Evolutionary conservation across 2,888 invertebrate species (phyloP), one percentile per base, ranked within the genome.

Genomic region (Orchesellides sinensis): DNA sequence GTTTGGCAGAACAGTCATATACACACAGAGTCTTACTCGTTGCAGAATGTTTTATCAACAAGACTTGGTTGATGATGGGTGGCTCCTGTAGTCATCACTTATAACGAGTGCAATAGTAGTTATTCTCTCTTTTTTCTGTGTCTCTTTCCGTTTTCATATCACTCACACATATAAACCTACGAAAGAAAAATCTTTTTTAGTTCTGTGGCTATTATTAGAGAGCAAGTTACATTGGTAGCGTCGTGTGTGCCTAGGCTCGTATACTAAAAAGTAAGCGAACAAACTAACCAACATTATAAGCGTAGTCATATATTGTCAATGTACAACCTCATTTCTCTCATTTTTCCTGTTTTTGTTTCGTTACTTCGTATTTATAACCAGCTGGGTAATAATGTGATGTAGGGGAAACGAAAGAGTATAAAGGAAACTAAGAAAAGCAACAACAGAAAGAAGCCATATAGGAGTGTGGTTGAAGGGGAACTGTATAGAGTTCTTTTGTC

Each of bases 1-100:
- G n/a, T n/a, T n/a, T n/a, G n/a, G n/a, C n/a, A n/a, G n/a, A n/a
- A n/a, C n/a, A n/a, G n/a, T n/a, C n/a, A n/a, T n/a, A n/a, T n/a
- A n/a, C n/a, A n/a, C n/a, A n/a, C n/a, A n/a, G n/a, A n/a, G n/a
- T n/a, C n/a, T n/a, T n/a, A 45, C 72, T 61, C 45, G 47, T 52
- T 69, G 61, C 35, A 72, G 56, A 25, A 56, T 70, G 35, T 49
- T 49, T 8, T 21, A 17, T 35, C 25, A 54, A 29, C 69, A 56
- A 52, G 68, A 54, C 69, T 17, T 35, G 35, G 14, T 12, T 66
- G 27, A 4, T n/a, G n/a, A 47, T 66, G 66, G 32, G 47, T 68
- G 68, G 49, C 21, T 68, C 27, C 25, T 23, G 49, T 25, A 54
- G 25, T 25, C 21, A 17, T 12, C 25, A 49, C 17, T 49, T 49